phyloP scores from a whole-genome alignment of 2,888 invertebrate genomes.

The Agrilus mali region DNA sequence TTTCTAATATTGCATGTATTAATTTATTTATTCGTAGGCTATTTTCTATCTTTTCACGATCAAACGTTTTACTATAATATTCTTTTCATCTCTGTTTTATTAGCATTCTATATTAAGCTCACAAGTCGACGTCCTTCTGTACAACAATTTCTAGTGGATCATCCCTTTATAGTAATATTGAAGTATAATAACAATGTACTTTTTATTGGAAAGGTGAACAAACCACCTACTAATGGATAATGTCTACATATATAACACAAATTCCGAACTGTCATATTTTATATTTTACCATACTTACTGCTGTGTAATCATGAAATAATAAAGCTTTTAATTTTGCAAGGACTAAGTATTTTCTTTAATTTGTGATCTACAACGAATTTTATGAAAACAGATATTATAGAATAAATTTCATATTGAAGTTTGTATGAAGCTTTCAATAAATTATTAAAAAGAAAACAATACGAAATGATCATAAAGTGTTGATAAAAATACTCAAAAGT shows the following conservation, averaged over 20 bases:
- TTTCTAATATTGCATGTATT: too few relatives aligned
- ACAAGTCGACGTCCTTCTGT: background rate
- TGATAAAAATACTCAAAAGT: too few relatives aligned
- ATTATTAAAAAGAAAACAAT: too few relatives aligned
- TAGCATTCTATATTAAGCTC: background rate
- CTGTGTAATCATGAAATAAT: too few relatives aligned
- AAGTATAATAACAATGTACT: slow-evolving; percentile 2
- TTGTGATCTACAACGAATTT: background rate
- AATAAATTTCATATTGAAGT: too few relatives aligned
- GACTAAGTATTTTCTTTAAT: background rate
- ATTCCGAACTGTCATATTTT: background rate
- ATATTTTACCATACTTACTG: background rate
- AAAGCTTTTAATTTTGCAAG: background rate
- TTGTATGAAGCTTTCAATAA: too few relatives aligned
- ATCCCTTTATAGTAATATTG: slow-evolving; percentile 7
- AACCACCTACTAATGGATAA: background rate
- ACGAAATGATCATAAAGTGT: too few relatives aligned
- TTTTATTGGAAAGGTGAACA: slow-evolving; percentile 6
- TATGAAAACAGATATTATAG: too few relatives aligned
- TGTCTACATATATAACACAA: background rate
- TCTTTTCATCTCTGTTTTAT: background rate
- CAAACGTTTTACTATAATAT: background rate
- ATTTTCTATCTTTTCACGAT: background rate
- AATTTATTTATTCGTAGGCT: too few relatives aligned
- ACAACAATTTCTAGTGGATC: slow-evolving; percentile 3